A percentile compares a stretch with the other conserved stretches of the same genome.
These are phyloP conservation scores for Mesoclemmys tuberculata DNA, from an alignment of 2,113 vertebrate species.

Conservation along the genomic window DNA sequence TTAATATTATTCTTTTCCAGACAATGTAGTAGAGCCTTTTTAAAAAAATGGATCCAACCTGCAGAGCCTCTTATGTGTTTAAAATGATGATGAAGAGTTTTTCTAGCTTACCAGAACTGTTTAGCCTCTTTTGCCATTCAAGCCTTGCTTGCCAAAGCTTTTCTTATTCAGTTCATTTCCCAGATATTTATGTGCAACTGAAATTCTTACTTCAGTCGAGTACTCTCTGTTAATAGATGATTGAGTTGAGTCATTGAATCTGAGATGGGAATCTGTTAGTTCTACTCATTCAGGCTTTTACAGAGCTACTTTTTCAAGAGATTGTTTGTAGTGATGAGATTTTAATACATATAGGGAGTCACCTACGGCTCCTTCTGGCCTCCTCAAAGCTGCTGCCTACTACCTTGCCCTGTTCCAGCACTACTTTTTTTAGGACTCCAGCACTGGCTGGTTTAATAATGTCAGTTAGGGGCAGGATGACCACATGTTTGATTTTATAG, in stretches of 20 bases:
- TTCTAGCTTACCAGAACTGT: background rate
- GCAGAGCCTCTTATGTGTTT: background rate
- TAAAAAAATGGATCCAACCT: background rate
- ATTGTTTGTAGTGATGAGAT: background rate
- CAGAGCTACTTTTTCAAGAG: background rate
- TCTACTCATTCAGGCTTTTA: background rate
- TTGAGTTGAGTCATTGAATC: background rate
- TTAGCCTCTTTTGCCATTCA: background rate
- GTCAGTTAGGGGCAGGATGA: background rate
- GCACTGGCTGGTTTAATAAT: background rate
- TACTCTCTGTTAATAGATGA: background rate
- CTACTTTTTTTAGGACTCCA: background rate
- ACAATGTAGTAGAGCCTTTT: background rate
- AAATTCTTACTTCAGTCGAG: background rate
- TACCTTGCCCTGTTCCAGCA: background rate
- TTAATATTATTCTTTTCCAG: background rate
- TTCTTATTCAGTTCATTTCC: background rate
- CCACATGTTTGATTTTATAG: too few relatives aligned
- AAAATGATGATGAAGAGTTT: background rate
- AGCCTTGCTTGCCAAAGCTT: background rate
- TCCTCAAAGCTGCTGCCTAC: background rate
- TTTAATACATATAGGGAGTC: background rate
- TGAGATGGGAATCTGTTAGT: background rate
- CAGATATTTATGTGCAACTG: background rate
- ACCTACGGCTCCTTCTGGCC: background rate